Evolutionary conservation across 1,140 invertebrate species (phyloP), one percentile per base, ranked within the genome.

Genomic region (Tachypleus tridentatus): DNA sequence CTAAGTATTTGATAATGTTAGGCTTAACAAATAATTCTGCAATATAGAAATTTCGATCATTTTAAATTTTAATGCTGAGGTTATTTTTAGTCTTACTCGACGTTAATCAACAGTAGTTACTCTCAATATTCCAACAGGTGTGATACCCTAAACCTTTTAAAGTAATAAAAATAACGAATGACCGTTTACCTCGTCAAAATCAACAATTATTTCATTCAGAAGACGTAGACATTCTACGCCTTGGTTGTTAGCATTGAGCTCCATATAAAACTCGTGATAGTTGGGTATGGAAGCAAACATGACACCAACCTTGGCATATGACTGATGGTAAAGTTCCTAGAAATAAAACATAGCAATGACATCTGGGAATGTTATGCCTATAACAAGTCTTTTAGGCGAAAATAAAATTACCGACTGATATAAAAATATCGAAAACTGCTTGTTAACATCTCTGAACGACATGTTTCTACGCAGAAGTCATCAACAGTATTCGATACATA

Each of bases 261-360:
- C 91, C 72, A 89, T 92, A 79, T 95, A 96, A 79, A 96, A 96
- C 76, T 96, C 92, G 75, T 94, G 91, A 77, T 94, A 97, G 80
- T 97, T 97, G 67, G 93, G 91, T 73, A 97, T 93, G 6, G 89
- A 92, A 49, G 91, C 92, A 79, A 96, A 96, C 58, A 94, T 85
- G 47, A 97, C 91, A 51, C 91, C 92, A 57, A 94, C 91, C 72
- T 89, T 85, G 67, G 85, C 85, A 78, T 96, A 96, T 73, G 89
- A 90, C 77, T 96, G 89, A 79, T 94, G 90, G 79, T 97, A 96
- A 67, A 97, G 82, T 76, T 95, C 91, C 90, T 94, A 81, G 67
- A 71, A 66, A 64, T 57, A 11, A 57, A 11, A 57, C 54, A 57
- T 11, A 57, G 11, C 11, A 10, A 10, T 10, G 54, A 57, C 1